Evolutionary conservation across 2,113 vertebrate species (phyloP), one percentile per base, ranked within the genome.

Genomic region (Burhinus bistriatus): DNA sequence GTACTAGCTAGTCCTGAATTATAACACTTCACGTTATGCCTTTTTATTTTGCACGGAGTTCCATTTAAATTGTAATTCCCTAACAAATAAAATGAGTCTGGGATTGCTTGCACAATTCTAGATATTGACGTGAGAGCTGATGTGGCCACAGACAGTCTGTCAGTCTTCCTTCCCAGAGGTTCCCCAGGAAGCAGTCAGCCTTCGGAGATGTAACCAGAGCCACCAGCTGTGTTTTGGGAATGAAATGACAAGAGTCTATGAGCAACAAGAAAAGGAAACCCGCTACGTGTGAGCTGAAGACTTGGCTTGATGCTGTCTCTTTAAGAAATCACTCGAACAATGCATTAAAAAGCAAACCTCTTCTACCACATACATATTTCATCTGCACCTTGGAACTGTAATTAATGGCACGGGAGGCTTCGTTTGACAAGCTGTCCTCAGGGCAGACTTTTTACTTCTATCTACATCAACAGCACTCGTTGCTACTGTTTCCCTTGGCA

Each of bases 401-500:
- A 94, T 97, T 97, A 80, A 89, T 87, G 64, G 51, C 90, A 49
- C 54, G 26, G 26, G 77, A 87, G 72, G 54, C 52, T 91, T 90
- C 84, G 52, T 86, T 59, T 68, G 81, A 88, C 92, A 93, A 84
- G 75, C 78, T 92, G 52, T 87, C 86, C 36, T 69, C 40, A 15
- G 72, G 87, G 88, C 92, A 89, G 92, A 91, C 71, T 93, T 93
- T 95, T 95, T 96, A 83, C 85, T 93, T 97, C 93, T 93, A 82
- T 95, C 95, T 93, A 76, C 76, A 90, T 61, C 77, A 47, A 78
- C 91, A 90, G 72, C 12, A 12, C 81, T 94, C 30, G 6, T 66
- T 64, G 57, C 79, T 75, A 44, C 72, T 38, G 9, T 49, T 95
- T 93, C 91, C 77, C 75, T 66, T 66, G 80, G 88, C 73, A 85